Conservation (phyloP, 2,797 vertebrate species). For the Acipenser transmontanus region DNA sequence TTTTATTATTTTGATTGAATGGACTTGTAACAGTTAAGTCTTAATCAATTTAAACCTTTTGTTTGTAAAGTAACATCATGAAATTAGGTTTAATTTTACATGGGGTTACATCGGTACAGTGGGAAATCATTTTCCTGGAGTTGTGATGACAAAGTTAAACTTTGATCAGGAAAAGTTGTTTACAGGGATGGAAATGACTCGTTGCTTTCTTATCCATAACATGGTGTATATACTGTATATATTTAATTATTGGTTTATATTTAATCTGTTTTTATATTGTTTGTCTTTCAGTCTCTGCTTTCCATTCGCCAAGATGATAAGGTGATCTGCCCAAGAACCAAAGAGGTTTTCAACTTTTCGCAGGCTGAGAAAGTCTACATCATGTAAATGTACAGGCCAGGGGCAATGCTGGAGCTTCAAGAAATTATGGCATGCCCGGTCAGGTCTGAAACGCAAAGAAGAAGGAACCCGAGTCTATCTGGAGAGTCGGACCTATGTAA, state of each 20-base stretch:
- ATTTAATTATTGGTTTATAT: neutral
- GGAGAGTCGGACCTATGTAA: conserved; percentile 40
- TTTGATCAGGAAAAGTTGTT: too few species aligned
- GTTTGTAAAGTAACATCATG: too few species aligned
- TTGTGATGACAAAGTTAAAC: too few species aligned
- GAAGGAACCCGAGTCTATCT: conserved; percentile 41
- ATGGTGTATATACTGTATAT: too few species aligned
- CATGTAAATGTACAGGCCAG: conserved; percentile 72
- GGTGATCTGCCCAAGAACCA: conserved; percentile 97
- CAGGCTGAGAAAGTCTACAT: conserved; percentile 99
- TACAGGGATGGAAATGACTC: too few species aligned
- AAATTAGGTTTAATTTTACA: too few species aligned
- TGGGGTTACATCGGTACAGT: too few species aligned
- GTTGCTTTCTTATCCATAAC: too few species aligned
- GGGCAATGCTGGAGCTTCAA: conserved; percentile 37
- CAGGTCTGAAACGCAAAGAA: conserved; percentile 44
- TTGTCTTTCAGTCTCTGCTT: conserved; percentile 79
- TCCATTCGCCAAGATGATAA: conserved; percentile 99
- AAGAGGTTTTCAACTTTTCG: conserved; percentile 99
- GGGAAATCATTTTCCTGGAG: too few species aligned
- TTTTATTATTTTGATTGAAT: too few species aligned
- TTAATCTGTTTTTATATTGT: neutral
- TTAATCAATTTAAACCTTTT: too few species aligned
- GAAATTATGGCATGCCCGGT: conserved; percentile 42
- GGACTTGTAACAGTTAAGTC: too few species aligned